These are phyloP conservation scores for Rhodeus uyekii DNA, from an alignment of 2,797 vertebrate species.

Conservation along the genomic window DNA sequence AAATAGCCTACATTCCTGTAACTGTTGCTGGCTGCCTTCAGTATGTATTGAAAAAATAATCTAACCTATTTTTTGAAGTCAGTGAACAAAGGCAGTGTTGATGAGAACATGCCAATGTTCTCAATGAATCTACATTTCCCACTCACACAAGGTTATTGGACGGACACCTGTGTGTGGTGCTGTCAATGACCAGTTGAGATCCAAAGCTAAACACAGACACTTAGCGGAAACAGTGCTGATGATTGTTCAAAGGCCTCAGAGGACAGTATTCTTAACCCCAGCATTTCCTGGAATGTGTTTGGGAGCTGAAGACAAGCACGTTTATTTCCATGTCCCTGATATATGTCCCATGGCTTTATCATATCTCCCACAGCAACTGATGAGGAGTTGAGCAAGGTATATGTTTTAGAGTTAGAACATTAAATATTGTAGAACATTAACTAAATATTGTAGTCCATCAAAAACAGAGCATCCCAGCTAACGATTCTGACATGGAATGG, in stretches of 20 bases:
- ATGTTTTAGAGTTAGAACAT: background rate
- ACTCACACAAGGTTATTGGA: constrained; percentile 21
- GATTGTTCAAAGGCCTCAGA: constrained; percentile 67
- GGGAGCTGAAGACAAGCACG: constrained; percentile 63
- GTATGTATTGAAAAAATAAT: constrained; percentile 20
- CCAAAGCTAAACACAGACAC: constrained; percentile 61
- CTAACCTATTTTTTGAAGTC: constrained; percentile 8
- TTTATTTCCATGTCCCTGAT: constrained; percentile 70
- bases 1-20: constrained; percentile 20
- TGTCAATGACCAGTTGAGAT: constrained; percentile 17
- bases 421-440: background rate
- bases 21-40: constrained; percentile 7
- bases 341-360: constrained; percentile 44
- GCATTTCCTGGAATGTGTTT: constrained; percentile 72
- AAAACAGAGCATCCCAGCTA: constrained; percentile 62
- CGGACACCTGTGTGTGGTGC: background rate
- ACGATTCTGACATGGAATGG: constrained; percentile 71
- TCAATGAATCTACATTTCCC: constrained; percentile 19
- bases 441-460: constrained; percentile 42
- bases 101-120: constrained; percentile 8
- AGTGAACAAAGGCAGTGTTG: constrained; percentile 24
- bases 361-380: constrained; percentile 24
- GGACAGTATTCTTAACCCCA: constrained; percentile 72
- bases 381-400: background rate
- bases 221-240: constrained; percentile 71